Evolutionary conservation across 1,140 invertebrate genomes (phyloP).

Genomic region (Brachionus paranguensis): DNA sequence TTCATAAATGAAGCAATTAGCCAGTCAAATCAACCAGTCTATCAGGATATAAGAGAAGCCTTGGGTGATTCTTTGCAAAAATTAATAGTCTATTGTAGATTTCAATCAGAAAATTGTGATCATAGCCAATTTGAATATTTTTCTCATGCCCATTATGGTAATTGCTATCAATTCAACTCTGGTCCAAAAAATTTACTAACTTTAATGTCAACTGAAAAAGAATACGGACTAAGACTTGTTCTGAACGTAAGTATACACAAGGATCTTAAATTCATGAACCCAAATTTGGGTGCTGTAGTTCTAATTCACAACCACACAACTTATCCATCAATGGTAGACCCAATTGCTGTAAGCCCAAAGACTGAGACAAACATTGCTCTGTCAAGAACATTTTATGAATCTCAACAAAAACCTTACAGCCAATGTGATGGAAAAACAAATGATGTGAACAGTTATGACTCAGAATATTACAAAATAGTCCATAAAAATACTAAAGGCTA

Average conservation of each 20-base stretch:
- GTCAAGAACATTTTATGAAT: background rate
- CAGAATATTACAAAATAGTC: background rate
- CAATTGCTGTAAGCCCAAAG: background rate
- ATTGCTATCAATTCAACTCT: conserved; percentile 2
- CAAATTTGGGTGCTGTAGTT: background rate
- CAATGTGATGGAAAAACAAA: background rate
- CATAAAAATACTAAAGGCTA: background rate
- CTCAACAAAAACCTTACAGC: conserved; percentile 4
- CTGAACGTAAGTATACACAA: background rate
- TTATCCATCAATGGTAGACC: background rate
- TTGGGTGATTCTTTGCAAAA: background rate
- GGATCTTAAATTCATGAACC: background rate
- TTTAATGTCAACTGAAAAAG: background rate
- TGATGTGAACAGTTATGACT: background rate
- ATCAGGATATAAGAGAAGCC: background rate
- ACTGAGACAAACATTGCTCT: background rate
- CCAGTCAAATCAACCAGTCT: background rate
- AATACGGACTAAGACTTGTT: background rate
- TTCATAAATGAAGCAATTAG: background rate
- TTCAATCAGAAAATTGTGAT: background rate
- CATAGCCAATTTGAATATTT: background rate
- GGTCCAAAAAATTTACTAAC: background rate
- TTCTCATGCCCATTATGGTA: background rate
- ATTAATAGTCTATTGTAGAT: background rate
- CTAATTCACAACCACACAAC: conserved; percentile 19